These are phyloP conservation scores for Andricus quercusramuli DNA, from an alignment of 2,888 invertebrate genomes.

Conservation along the genomic window DNA sequence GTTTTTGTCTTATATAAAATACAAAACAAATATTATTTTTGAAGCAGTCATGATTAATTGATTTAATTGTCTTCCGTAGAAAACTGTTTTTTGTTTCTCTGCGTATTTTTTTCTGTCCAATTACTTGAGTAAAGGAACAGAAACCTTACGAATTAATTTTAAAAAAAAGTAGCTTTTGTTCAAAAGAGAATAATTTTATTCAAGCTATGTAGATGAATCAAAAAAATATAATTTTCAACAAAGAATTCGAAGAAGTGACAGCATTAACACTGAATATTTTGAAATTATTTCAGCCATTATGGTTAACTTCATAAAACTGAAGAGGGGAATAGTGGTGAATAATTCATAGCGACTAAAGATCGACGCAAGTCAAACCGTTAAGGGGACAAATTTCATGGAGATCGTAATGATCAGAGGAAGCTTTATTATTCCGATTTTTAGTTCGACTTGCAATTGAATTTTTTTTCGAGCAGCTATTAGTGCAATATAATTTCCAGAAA, in stretches of 20 bases:
- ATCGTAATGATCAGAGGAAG: slow-evolving; percentile 18
- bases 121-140: background rate
- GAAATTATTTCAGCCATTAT: background rate
- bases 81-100: background rate
- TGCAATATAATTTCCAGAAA: too few relatives aligned
- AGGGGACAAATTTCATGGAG: background rate
- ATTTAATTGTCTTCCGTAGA: background rate
- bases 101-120: background rate
- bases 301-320: background rate
- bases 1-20: background rate
- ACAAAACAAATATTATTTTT: background rate
- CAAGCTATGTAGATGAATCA: too few relatives aligned
- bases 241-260: background rate
- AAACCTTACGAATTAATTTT: background rate
- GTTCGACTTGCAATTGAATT: background rate
- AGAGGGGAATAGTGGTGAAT: slow-evolving; percentile 6
- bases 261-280: background rate
- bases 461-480: too few relatives aligned
- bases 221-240: background rate
- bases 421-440: slow-evolving; percentile 5
- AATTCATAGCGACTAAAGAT: slow-evolving; percentile 9
- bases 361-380: background rate
- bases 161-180: background rate
- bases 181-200: too few relatives aligned
- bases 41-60: background rate